phyloP scores from a whole-genome alignment of 2,888 invertebrate species.

The Ashinkailepas kermadecensis region DNA sequence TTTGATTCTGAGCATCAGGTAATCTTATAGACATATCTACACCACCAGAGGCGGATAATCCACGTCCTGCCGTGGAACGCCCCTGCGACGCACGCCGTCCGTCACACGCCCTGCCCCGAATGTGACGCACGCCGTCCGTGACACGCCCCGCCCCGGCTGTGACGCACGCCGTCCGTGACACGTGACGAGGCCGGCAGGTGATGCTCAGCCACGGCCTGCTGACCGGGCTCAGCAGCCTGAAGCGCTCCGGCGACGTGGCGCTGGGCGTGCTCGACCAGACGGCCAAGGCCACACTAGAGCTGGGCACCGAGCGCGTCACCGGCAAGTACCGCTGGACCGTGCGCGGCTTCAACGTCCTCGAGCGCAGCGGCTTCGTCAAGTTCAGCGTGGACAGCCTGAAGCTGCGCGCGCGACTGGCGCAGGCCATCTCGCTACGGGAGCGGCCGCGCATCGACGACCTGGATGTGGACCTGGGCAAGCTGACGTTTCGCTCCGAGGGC shows the following conservation, averaged over 20 bases:
- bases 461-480: slow-evolving; percentile 8
- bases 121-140: too few species aligned
- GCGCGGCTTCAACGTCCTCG: slow-evolving; percentile 4
- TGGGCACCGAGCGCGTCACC: slow-evolving; percentile 14
- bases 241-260: neutral
- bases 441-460: slow-evolving; percentile 17
- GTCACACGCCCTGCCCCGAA: too few species aligned
- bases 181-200: neutral
- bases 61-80: too few species aligned
- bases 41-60: too few species aligned
- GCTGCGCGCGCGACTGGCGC: slow-evolving; percentile 18
- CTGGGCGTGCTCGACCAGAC: neutral
- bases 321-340: slow-evolving; percentile 17
- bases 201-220: neutral
- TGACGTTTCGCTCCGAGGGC: neutral
- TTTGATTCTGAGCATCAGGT: too few species aligned
- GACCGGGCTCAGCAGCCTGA: slow-evolving; percentile 5
- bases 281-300: slow-evolving; percentile 1
- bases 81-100: too few species aligned
- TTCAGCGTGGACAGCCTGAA: slow-evolving; percentile 21
- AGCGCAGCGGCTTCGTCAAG: slow-evolving; percentile 21
- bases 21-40: too few species aligned
- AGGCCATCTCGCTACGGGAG: neutral
- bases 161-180: too few species aligned
- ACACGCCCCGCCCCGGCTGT: too few species aligned